phyloP scores from a whole-genome alignment of 92 coral and sea anemone species.

The Porites divaricata region DNA sequence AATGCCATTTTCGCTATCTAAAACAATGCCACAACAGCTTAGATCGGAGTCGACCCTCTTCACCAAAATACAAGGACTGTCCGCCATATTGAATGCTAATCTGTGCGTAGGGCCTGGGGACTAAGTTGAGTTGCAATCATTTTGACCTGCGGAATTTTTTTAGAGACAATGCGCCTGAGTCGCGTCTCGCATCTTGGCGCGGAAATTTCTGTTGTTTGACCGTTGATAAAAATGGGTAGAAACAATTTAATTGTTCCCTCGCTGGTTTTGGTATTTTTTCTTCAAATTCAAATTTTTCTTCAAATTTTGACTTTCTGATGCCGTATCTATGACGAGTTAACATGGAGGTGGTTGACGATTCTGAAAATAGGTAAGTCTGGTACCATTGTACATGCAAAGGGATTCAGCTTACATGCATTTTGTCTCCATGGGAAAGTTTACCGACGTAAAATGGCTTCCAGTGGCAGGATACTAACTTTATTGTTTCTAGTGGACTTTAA shows the following conservation, averaged over 20 bases:
- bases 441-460: no score
- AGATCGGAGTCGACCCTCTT: slow-evolving; percentile 31
- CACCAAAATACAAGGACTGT: slow-evolving; percentile 38
- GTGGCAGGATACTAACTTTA: no score
- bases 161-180: slow-evolving; percentile 22
- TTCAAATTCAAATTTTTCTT: no score
- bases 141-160: slow-evolving; percentile 7
- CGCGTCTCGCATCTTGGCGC: slow-evolving; percentile 57
- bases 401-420: no score
- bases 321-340: background rate
- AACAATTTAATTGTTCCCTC: background rate
- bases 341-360: slow-evolving; percentile 30
- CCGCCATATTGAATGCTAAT: slow-evolving; percentile 63
- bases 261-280: background rate
- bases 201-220: slow-evolving; percentile 50
- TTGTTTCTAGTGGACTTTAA: no score
- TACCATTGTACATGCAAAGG: no score
- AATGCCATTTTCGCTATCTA: slow-evolving; percentile 63
- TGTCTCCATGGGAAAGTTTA: no score
- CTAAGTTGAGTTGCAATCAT: slow-evolving; percentile 5
- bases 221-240: background rate
- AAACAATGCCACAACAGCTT: slow-evolving; percentile 81
- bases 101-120: no score
- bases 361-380: slow-evolving; percentile 39
- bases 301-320: background rate